Conservation (phyloP, 2,888 invertebrate genomes). For the Parnassius orleans region DNA sequence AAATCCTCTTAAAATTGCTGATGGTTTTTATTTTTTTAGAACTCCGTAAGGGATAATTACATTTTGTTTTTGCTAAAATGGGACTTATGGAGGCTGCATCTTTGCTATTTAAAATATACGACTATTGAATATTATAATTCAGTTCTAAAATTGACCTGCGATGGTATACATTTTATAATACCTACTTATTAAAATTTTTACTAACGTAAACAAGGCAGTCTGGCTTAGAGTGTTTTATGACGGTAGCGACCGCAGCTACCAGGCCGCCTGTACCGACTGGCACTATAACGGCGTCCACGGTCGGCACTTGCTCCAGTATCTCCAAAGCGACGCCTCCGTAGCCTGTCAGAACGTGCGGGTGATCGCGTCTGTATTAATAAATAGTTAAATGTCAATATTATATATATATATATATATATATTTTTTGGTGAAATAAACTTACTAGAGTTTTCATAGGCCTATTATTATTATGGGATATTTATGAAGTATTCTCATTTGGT, state of each 20-base stretch:
- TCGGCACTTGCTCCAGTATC: slow-evolving; percentile 91
- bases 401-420: not conserved
- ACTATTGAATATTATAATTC: no score
- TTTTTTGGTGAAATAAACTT: not conserved
- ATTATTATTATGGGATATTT: no score
- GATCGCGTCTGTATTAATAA: slow-evolving; percentile 87
- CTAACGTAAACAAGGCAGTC: slow-evolving; percentile 91
- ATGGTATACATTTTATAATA: not conserved
- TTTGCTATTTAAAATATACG: no score
- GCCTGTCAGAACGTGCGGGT: slow-evolving; percentile 94
- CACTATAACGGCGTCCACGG: slow-evolving; percentile 92
- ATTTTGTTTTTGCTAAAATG: no score
- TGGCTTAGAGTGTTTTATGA: slow-evolving; percentile 91
- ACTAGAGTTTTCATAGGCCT: no score
- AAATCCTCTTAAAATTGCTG: no score
- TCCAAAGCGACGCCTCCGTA: slow-evolving; percentile 96
- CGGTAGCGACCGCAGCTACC: slow-evolving; percentile 91
- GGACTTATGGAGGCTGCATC: no score
- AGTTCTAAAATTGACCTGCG: no score
- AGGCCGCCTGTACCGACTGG: slow-evolving; percentile 96
- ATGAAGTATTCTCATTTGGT: no score
- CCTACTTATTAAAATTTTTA: slow-evolving; percentile 35
- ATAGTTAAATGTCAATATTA: not conserved
- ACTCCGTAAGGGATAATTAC: no score
- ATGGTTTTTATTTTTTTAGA: no score